Evolutionary conservation across 2,888 invertebrate genomes (phyloP).

Genomic region (Leptothorax acervorum): DNA sequence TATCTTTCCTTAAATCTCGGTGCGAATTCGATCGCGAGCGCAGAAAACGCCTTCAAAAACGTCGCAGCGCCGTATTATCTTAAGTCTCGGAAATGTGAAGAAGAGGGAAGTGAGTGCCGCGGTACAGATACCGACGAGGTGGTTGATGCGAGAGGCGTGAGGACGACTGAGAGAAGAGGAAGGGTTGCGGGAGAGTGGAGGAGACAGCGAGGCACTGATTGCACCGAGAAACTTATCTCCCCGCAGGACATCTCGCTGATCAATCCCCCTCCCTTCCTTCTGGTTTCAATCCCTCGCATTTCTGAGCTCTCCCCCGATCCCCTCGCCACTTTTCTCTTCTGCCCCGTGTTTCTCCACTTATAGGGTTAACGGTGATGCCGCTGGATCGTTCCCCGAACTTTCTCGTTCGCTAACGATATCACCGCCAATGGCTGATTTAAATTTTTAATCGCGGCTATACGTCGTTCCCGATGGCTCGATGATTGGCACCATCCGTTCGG

Average conservation of each 20-base stretch:
- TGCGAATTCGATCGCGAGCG: background rate
- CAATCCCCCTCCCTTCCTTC: constrained; percentile 22
- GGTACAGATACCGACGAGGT: constrained; percentile 2
- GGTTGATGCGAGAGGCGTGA: background rate
- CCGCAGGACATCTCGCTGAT: constrained; percentile 50
- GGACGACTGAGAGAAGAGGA: background rate
- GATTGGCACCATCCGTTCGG: background rate
- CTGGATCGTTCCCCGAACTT: constrained; percentile 17
- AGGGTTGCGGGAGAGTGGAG: background rate
- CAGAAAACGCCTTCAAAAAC: background rate
- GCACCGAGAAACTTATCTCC: constrained; percentile 47
- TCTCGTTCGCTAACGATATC: constrained; percentile 32
- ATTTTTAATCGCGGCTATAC: constrained; percentile 32
- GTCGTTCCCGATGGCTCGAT: background rate
- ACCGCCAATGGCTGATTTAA: constrained; percentile 32
- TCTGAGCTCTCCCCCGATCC: background rate
- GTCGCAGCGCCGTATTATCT: constrained; percentile 28
- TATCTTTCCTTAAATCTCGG: background rate
- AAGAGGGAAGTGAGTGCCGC: background rate
- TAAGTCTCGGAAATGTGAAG: constrained; percentile 15
- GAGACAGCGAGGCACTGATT: constrained; percentile 42
- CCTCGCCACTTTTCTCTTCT: background rate
- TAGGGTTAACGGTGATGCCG: constrained; percentile 1
- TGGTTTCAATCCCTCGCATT: constrained; percentile 15
- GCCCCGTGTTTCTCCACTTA: constrained; percentile 1